Evolutionary conservation across 2,113 vertebrate species (phyloP), one percentile per base, ranked within the genome.

Genomic region (Odocoileus hemionus): DNA sequence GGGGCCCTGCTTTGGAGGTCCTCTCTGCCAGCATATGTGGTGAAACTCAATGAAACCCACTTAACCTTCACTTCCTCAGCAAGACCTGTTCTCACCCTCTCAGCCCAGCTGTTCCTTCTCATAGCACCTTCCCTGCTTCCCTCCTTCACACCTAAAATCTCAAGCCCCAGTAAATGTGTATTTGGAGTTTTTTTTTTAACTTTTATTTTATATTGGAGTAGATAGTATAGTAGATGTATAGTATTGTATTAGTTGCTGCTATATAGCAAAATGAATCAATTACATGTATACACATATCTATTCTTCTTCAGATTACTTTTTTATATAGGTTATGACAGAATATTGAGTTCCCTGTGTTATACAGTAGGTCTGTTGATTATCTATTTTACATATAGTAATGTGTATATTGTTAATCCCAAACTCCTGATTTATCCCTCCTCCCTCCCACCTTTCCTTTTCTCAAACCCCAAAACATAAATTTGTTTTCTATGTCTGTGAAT

Each of bases 381-480:
- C 45, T 80, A 21, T 12, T 80, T 80, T 80, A 50, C 17, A 52
- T 33, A 33, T 7, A 52, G 28, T 52, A 52, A 11, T 33, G 16
- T 80, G 28, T 33, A 21, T 52, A 19, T 12, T 52, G 28, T 52
- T 21, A 50, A 21, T 50, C 28, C 45, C 8, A 50, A 47, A 33
- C 5, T 21, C 78, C 9, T 12, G 30, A 80, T 80, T 52, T 33
- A 80, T 33, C 47, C 28, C 28, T 33, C 17, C 28, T 10, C 26
- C 45, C 16, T 0, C 0, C 2, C 9, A 50, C 28, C 26, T 80
- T 80, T 30, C 45, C 28, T 30, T 33, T 33, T 3, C 9, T 30
- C 45, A 52, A 23, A 39, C 19, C 10, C 67, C 19, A 12, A 70
- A 70, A 12, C 9, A 21, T 52, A 50, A 80, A 50, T 80, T 21